Conservation (phyloP, 2,113 vertebrate genomes). For the human (Homo sapiens) region GRCh38 chr2:160343001-160343500, state of each 20-base stretch:
- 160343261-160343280: not conserved
- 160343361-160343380: not conserved
- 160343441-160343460: not conserved
- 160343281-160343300: conserved; percentile 9
- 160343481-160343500: conserved; percentile 70
- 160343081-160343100: not conserved
- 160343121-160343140: conserved; percentile 7
- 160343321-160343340: not conserved
- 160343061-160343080: not conserved
- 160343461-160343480: conserved; percentile 72
- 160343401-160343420: not conserved
- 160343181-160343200: not conserved
- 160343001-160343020: not conserved
- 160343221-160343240: conserved; percentile 25
- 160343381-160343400: not conserved
- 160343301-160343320: not conserved
- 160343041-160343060: not conserved
- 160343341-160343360: not conserved
- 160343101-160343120: not conserved
- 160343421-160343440: not conserved
- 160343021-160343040: not conserved
- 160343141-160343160: not conserved
- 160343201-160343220: conserved; percentile 2
- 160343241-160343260: not conserved
- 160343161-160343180: not conserved